Percentiles rank a stretch among this genome's conserved stretches.
Evolutionary conservation across 2,113 vertebrate genomes (phyloP).

Genomic region (Gobio gobio): DNA sequence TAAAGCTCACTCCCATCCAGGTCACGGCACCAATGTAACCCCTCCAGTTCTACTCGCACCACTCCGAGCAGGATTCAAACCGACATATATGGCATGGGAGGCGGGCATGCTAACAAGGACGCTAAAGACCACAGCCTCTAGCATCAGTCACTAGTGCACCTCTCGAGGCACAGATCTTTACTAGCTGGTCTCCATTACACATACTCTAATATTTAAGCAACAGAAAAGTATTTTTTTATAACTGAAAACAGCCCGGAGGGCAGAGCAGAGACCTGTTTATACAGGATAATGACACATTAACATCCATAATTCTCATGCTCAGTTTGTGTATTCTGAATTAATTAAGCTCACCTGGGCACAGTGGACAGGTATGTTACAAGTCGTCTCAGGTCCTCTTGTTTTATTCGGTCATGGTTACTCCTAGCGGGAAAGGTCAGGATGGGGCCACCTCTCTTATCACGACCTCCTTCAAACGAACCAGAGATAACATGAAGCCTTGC

Average conservation of each 20-base stretch:
- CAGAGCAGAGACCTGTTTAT: not conserved
- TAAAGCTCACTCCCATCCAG: too few relatives aligned
- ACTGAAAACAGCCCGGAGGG: not conserved
- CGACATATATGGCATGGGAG: too few relatives aligned
- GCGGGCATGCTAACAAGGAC: too few relatives aligned
- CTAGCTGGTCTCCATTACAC: too few relatives aligned
- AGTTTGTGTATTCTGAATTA: not conserved
- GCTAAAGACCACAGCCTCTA: too few relatives aligned
- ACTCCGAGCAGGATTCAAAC: too few relatives aligned
- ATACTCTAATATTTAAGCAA: too few relatives aligned
- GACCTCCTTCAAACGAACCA: constrained; percentile 81
- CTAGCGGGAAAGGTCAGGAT: constrained; percentile 96
- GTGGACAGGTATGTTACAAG: constrained; percentile 98
- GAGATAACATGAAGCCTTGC: not conserved
- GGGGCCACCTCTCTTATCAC: constrained; percentile 96
- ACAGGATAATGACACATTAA: not conserved
- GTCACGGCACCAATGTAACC: too few relatives aligned
- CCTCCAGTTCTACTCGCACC: too few relatives aligned
- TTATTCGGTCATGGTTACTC: constrained; percentile 99
- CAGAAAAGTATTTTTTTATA: not conserved
- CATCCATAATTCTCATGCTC: not conserved
- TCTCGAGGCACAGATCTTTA: too few relatives aligned
- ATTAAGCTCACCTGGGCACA: constrained; percentile 84
- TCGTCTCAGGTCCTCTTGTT: constrained; percentile 93
- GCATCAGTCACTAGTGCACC: too few relatives aligned